Evolutionary conservation across 2,888 invertebrate species (phyloP), one percentile per base, ranked within the genome.

Genomic region (Macropis europaea): DNA sequence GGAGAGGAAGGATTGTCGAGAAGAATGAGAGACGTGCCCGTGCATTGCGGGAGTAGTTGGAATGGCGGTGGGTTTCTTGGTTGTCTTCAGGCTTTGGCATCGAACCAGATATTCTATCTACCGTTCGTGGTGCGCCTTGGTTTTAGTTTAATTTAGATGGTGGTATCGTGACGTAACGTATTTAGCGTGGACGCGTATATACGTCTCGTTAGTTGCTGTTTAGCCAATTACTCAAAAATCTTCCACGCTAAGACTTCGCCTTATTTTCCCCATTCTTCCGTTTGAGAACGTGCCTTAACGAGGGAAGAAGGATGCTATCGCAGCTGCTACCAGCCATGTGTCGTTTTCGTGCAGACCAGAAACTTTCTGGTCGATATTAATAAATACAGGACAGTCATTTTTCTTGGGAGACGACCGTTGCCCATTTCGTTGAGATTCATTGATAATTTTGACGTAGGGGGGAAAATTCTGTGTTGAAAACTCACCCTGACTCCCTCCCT

Each of bases 61-160:
- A 83, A 84, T 83, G 82, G 82, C 81, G 77, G 69, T 82, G 80
- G 78, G 83, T 83, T n/a, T 84, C 82, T 83, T 76, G 79, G 78
- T 80, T 82, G 78, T 82, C 82, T 81, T 73, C 67, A 77, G 77
- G 64, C 76, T 82, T 83, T 86, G 86, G 86, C 87, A 84, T 45
- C 82, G 81, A 68, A 82, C 82, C 87, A 87, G 83, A 79, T 83
- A 76, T 79, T 84, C 83, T 80, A 82, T 79, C 82, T 81, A 82
- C 82, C 81, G n/a, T 82, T 81, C 79, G 82, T 79, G 78, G 76
- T 77, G 80, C 78, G 77, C 77, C 81, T 82, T 82, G 80, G 79
- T 82, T 84, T 85, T 82, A 74, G 84, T 85, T 82, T 85, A 86
- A 85, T 84, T 85, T 86, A 85, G 85, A 85, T 83, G 80, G 81